Base-by-base conservation (phyloP, 2,113 vertebrate species). In the Daphoenositta chrysoptera region DNA sequence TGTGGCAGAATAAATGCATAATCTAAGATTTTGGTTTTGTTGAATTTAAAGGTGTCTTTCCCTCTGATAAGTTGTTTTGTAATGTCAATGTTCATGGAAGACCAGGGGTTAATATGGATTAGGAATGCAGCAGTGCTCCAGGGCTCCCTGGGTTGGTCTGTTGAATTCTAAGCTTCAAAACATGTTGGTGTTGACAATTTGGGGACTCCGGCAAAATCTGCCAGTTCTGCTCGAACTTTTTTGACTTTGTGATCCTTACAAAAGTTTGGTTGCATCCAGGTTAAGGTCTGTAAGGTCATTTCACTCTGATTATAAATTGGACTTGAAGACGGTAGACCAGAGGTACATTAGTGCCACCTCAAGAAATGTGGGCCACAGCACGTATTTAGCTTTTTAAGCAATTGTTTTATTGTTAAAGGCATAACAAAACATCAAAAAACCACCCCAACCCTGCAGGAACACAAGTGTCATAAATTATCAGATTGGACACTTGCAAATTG, bases 381-480 rank as follows among this genome's bases (percentile, higher is more conserved):
- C 30, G 11, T 91, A 89, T 94, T 78, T 80, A 53, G 78, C 69
- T 91, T 94, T 70, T 77, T 47, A 73, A 93, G 72, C 33, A 81
- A 81, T 83, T 7, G 3, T 81, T 89, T 83, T 90, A 92, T 92
- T 90, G 86, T 89, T 92, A 61, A 77, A 93, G 64, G 64, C 68
- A 35, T 83, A 97, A 69, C 54, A 90, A 93, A 96, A 51, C 64
- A 91, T 63, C 21, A 94, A 69, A 94, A 94, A 86, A 31, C 14
- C 51, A 20, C 13, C 37, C 87, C 66, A 91, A 71, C 54, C 54
- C 89, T 3, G 6, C 79, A 89, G 83, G 78, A 92, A 89, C 54
- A 65, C 63, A 35, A 93, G 48, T 90, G 58, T 90, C 75, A 69
- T 90, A 94, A 90, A 93, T 92, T 94, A 77, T 86, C 75, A 84